Base-by-base conservation (phyloP, 2,888 invertebrate species). In the Epinotia bilunana region DNA sequence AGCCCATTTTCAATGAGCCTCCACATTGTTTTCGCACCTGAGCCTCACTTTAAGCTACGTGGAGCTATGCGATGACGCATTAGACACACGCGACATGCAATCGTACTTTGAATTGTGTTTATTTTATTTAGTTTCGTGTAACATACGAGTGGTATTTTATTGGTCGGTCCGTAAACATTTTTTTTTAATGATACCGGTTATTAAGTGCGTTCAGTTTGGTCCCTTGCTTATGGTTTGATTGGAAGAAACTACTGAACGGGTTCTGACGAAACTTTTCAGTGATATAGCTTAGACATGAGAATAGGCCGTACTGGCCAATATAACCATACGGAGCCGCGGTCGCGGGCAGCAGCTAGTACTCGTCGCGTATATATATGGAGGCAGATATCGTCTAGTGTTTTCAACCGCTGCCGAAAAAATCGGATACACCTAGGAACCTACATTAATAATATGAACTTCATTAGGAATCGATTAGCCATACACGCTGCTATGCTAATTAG, bases 21-120 rank as follows among this genome's bases (percentile, higher is more conserved):
- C n/a, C n/a, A n/a, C 39, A 75, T 75, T 75, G 75, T 75, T 75
- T 75, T 72, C 61, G 62, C 71, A 75, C 75, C 61, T 72, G 53
- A 65, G 61, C 67, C 65, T 53, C 68, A 63, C 53, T 20, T 57
- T 57, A 67, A 18, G 57, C 13, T 57, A 61, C 74, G 74, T 64
- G 65, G 65, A 65, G 65, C 58, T 71, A 74, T 71, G 74, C 64
- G 43, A 62, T 75, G 75, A 75, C 75, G 75, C 72, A 75, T 75
- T 75, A 72, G 61, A 67, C 33, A 43, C 75, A 63, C 67, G 68
- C 65, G 71, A 72, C 61, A 43, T 72, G 72, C 75, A 67, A 72
- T 53, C 18, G 49, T 62, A 71, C 53, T 23, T 28, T 69, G 69
- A 12, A 13, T 58, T 60, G 46, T 46, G 18, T 33, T n/a, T 67